Evolutionary conservation across 2,113 vertebrate species (phyloP).

Genomic region (Miniopterus natalensis): DNA sequence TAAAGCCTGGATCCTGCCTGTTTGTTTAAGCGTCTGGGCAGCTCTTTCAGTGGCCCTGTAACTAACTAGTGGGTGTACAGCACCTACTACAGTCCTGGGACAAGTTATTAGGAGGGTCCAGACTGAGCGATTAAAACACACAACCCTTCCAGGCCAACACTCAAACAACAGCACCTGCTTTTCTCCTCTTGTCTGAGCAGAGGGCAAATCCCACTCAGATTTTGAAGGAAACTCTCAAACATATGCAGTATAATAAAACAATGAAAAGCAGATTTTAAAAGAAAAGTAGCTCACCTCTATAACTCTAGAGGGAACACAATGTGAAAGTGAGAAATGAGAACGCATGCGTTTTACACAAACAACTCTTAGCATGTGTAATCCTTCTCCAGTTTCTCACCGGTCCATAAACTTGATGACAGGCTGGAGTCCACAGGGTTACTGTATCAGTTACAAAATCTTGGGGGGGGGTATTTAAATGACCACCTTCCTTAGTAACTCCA

Average conservation of each 20-base stretch:
- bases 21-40: slow-evolving; percentile 51
- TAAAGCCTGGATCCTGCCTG: slow-evolving; percentile 5
- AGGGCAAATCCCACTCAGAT: slow-evolving; percentile 11
- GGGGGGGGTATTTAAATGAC: background rate
- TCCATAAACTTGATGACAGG: background rate
- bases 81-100: background rate
- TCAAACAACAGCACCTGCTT: background rate
- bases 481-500: background rate
- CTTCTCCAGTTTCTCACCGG: background rate
- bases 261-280: background rate
- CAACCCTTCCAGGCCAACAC: background rate
- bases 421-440: background rate
- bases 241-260: background rate
- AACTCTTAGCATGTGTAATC: background rate
- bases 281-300: background rate
- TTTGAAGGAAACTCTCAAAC: slow-evolving; percentile 3
- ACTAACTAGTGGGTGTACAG: background rate
- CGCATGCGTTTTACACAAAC: background rate
- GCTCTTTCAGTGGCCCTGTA: slow-evolving; percentile 26
- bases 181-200: background rate
- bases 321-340: background rate
- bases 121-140: background rate
- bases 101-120: background rate
- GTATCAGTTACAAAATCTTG: background rate
- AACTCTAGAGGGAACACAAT: background rate